Base-by-base conservation (phyloP, 2,797 vertebrate species). In the Cuniculus paca region DNA sequence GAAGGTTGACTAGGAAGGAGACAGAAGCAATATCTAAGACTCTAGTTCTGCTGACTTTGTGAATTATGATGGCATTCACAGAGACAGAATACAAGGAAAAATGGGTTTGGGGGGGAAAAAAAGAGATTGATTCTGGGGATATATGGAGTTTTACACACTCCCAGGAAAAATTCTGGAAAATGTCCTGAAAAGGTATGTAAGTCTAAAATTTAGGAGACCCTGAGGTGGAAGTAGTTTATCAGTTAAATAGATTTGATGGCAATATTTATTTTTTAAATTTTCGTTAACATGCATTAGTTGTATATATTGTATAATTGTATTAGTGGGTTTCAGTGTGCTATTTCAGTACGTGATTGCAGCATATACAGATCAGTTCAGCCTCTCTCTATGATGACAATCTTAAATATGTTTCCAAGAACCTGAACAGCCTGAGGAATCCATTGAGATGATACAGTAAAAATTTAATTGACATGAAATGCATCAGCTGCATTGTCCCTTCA, bases 191-290 rank as follows among this genome's bases (percentile, higher is more conserved):
- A 72, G 26, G 45, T 39, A 50, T 58, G 1, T 52, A 58, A 39
- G 45, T 72, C 65, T 52, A 31, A 39, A 65, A 83, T 87, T 90
- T 90, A 87, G 70, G 39, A 82, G 77, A 52, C 75, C 45, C 48
- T 90, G 31, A 36, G 22, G 79, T 95, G 52, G 72, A 87, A 77
- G 12, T 60, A 61, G 70, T 79, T 54, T 28, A 12, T 63, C 34
- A 94, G 9, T 95, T 79, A 79, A 88, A 13, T 79, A 82, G 16
- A 54, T 60, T 79, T 75, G 60, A 54, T 93, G 36, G 50, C 22
- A 28, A 0, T 81, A 16, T 81, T 60, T n/a, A 56, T 12, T 56
- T 56, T 74, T 77, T 17, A 31, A 48, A 4, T 77, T 31, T 77
- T 39, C 39, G n/a, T 80, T 80, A 80, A 80, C 50, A 80, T 36